Evolutionary conservation across 2,113 vertebrate species (phyloP).

Genomic region (Caracal caracal): DNA sequence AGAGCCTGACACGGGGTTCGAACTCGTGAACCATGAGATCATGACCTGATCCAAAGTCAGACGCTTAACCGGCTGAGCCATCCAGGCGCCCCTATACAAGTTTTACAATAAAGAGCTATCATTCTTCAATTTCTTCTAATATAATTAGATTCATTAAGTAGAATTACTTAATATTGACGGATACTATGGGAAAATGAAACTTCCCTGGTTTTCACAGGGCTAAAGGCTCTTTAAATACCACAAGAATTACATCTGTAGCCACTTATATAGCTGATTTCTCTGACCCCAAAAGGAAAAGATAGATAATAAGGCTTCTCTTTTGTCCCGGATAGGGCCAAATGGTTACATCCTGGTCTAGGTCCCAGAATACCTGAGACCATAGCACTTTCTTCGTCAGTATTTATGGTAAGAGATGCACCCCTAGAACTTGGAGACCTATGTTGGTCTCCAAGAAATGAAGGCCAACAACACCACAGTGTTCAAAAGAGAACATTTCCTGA

Average conservation of each 20-base stretch:
- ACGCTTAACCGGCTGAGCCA: too few relatives aligned
- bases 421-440: not conserved
- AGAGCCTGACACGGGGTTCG: too few relatives aligned
- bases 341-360: too few relatives aligned
- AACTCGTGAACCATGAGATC: too few relatives aligned
- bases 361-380: too few relatives aligned
- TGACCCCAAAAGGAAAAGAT: not conserved
- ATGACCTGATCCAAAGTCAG: too few relatives aligned
- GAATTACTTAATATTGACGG: not conserved
- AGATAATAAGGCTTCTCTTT: not conserved
- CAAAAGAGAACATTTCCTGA: not conserved
- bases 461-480: too few relatives aligned
- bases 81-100: not conserved
- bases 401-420: not conserved
- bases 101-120: not conserved
- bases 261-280: not conserved
- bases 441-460: not conserved
- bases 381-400: too few relatives aligned
- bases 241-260: not conserved
- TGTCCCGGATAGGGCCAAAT: not conserved
- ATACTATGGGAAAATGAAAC: not conserved
- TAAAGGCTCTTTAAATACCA: not conserved
- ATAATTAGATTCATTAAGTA: not conserved
- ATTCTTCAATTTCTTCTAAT: not conserved
- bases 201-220: not conserved